Conservation (phyloP, 2,888 invertebrate species). For the Eurytoma californica region DNA sequence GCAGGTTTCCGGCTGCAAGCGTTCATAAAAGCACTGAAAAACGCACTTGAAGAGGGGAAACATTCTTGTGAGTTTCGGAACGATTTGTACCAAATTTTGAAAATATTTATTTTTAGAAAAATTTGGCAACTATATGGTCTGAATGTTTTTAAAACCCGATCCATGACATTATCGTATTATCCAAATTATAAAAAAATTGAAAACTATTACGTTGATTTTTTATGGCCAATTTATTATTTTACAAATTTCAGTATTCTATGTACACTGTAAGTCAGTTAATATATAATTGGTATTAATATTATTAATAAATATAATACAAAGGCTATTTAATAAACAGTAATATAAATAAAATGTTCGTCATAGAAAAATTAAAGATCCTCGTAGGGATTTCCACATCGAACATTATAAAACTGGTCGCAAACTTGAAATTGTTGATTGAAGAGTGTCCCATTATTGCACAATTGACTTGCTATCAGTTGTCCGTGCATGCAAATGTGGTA, state of each 20-base stretch:
- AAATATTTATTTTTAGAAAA: too few relatives aligned
- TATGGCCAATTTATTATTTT: not conserved
- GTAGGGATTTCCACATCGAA: slow-evolving; percentile 79
- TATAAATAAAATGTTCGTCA: not conserved
- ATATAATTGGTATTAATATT: not conserved
- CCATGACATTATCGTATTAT: too few relatives aligned
- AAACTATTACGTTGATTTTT: not conserved
- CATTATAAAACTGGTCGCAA: slow-evolving; percentile 83
- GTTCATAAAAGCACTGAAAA: slow-evolving; percentile 26
- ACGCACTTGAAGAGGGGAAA: too few relatives aligned
- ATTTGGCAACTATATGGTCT: too few relatives aligned
- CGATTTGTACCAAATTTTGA: too few relatives aligned
- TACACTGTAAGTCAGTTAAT: not conserved
- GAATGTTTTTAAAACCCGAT: too few relatives aligned
- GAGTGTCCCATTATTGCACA: slow-evolving; percentile 81
- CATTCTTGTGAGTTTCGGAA: too few relatives aligned
- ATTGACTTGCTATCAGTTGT: slow-evolving; percentile 77
- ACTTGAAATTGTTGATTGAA: slow-evolving; percentile 83
- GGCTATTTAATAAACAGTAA: not conserved
- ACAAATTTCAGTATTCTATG: not conserved
- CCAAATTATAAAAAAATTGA: too few relatives aligned
- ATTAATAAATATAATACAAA: not conserved
- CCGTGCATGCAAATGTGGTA: slow-evolving; percentile 81
- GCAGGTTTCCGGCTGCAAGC: not conserved
- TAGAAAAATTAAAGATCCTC: slow-evolving; percentile 77